Evolutionary conservation across 92 coral and sea anemone genomes (phyloP), one percentile per base, ranked within the genome.

Genomic region (Micromussa lordhowensis): DNA sequence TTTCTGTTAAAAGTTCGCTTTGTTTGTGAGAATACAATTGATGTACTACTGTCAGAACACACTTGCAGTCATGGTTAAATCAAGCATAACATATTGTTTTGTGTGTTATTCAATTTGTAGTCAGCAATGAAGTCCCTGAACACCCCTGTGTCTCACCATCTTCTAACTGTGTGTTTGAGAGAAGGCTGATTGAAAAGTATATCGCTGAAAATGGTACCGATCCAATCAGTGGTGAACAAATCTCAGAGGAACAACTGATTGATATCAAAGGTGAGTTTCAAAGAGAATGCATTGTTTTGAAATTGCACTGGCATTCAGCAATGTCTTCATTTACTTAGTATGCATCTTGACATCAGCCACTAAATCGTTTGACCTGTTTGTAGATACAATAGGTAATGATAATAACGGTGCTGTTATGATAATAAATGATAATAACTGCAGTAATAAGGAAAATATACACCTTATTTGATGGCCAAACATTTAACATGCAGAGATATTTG

Each of bases 201-300:
- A 93, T 97, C 9, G 98, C 99, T 85, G 99, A 97, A 87, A 97
- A 97, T 94, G 99, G 99, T 26, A 96, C 96, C 78, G 99, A 97
- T 88, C 99, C 99, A 3, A 92, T 97, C 22, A 94, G 95, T 54
- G 96, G 96, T 81, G 99, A 97, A 53, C 92, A 93, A 1, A 40
- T 97, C n/a, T 85, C 99, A 89, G 99, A 96, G 76, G 99, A 97
- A 63, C 99, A 97, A 85, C 91, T 97, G 21, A 92, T 97, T 82
- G 99, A 97, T 22, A 92, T 97, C 7, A 97, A 93, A 96, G 96
- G 99, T 97, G 88, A 92, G 95, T 96, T 93, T 44, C 51, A 7
- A 40, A n/a, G n/a, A n/a, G n/a, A n/a, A n/a, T n/a, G n/a, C n/a
- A n/a, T n/a, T n/a, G n/a, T n/a, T n/a, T n/a, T n/a, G n/a, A n/a